phyloP scores from a whole-genome alignment of 2,888 invertebrate genomes.

The Macrophya annulata region DNA sequence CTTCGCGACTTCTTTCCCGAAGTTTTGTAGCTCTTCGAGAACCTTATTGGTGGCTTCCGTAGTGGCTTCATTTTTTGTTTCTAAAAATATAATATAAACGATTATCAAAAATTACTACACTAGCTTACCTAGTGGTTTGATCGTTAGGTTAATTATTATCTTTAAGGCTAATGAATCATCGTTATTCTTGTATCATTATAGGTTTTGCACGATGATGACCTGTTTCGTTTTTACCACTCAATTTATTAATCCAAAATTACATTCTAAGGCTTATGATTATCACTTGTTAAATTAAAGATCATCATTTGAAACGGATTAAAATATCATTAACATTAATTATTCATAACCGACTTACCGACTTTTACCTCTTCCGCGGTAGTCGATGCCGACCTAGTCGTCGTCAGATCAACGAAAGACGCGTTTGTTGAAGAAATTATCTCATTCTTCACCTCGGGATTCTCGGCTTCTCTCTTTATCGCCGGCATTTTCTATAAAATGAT shows the following conservation, averaged over 20 bases:
- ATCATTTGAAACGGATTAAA: neutral
- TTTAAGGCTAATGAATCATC: neutral
- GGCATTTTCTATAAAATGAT: constrained; percentile 72
- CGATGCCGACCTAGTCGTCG: constrained; percentile 58
- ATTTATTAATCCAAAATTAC: neutral
- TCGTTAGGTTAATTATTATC: neutral
- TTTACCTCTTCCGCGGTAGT: constrained; percentile 65
- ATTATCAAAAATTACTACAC: neutral
- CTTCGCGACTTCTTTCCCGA: constrained; percentile 84
- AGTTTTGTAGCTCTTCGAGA: constrained; percentile 79
- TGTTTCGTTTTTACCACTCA: neutral
- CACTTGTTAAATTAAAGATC: neutral
- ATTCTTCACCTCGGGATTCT: constrained; percentile 51
- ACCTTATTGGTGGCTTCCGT: constrained; percentile 68
- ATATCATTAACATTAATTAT: neutral
- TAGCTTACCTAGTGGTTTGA: neutral
- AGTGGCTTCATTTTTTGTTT: constrained; percentile 61
- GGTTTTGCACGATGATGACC: neutral
- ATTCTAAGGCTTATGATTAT: neutral
- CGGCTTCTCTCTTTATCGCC: constrained; percentile 66
- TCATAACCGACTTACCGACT: constrained; percentile 62
- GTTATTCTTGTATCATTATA: neutral
- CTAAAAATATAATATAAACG: neutral
- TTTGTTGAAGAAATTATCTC: constrained; percentile 57
- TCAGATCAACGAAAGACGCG: constrained; percentile 54